Evolutionary conservation across 2,888 invertebrate species (phyloP).

Genomic region (Leptopilina drosophilae): DNA sequence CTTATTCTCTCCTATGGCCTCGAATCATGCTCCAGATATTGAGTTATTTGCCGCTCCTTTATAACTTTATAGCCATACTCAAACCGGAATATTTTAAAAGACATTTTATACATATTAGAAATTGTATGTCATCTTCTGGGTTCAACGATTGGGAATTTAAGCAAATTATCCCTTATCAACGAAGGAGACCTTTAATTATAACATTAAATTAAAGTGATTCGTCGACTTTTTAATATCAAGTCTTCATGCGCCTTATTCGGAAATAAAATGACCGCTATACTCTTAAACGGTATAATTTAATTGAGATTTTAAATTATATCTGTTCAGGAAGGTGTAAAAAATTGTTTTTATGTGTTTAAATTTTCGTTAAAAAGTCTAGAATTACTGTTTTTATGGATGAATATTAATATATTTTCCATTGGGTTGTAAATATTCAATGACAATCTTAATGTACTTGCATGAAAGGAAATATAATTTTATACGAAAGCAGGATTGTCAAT

Average conservation of each 20-base stretch:
- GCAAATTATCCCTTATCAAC: background rate
- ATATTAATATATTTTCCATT: too few relatives aligned
- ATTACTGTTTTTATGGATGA: too few relatives aligned
- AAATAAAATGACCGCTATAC: background rate
- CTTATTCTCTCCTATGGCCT: background rate
- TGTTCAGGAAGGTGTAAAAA: too few relatives aligned
- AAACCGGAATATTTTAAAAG: background rate
- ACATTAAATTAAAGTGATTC: conserved; percentile 24
- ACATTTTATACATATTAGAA: conserved; percentile 10
- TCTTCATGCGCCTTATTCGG: conserved; percentile 3
- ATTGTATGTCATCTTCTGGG: conserved; percentile 19
- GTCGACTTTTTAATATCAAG: conserved; percentile 3
- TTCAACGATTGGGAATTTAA: background rate
- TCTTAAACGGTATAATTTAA: background rate
- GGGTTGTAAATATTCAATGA: too few relatives aligned
- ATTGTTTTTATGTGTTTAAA: too few relatives aligned
- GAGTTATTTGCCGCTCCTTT: conserved; percentile 24
- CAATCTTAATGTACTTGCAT: too few relatives aligned
- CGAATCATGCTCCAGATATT: conserved; percentile 9
- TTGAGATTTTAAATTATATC: too few relatives aligned
- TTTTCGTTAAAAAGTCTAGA: too few relatives aligned
- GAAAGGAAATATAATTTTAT: too few relatives aligned
- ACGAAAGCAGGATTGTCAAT: too few relatives aligned
- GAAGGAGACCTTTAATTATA: background rate
- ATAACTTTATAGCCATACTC: conserved; percentile 23